A percentile compares a stretch with the other conserved stretches of the same genome.
Conservation (phyloP, 2,888 invertebrate species). For the Sphinx pinastri region DNA sequence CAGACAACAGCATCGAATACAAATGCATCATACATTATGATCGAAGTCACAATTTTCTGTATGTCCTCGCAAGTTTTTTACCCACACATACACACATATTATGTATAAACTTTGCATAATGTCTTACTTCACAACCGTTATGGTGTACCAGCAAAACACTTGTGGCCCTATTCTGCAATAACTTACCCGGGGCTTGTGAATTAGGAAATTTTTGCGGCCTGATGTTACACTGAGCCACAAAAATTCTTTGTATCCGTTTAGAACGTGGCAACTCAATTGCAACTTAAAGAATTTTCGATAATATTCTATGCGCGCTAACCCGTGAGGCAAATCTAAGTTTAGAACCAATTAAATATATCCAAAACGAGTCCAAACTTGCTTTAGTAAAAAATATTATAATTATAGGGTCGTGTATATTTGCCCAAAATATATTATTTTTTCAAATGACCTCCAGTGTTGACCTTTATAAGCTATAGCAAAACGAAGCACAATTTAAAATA, state of each 20-base stretch:
- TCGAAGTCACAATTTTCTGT: background rate
- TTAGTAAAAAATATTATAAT: background rate
- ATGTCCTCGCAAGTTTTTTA: background rate
- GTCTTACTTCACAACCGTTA: background rate
- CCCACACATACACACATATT: background rate
- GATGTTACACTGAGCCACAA: background rate
- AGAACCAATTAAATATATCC: no score
- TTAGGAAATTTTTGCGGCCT: background rate
- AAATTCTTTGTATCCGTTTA: background rate
- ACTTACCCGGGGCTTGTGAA: background rate
- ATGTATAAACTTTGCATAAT: conserved; percentile 8
- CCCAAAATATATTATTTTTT: background rate
- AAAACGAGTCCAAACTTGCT: background rate
- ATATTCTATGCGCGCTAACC: no score
- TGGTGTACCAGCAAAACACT: conserved; percentile 1
- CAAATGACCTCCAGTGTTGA: background rate
- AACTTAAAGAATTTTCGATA: no score
- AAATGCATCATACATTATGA: background rate
- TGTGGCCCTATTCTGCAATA: conserved; percentile 12
- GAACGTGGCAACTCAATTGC: no score
- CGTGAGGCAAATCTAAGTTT: no score
- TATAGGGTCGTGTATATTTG: background rate
- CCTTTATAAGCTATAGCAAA: background rate
- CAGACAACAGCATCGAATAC: background rate
- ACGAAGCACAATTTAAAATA: background rate